A percentile compares a stretch with the other conserved stretches of the same genome.
These are phyloP conservation scores for Lasaia peninsularis DNA, from an alignment of 1,140 invertebrate species.

Conservation along the genomic window DNA sequence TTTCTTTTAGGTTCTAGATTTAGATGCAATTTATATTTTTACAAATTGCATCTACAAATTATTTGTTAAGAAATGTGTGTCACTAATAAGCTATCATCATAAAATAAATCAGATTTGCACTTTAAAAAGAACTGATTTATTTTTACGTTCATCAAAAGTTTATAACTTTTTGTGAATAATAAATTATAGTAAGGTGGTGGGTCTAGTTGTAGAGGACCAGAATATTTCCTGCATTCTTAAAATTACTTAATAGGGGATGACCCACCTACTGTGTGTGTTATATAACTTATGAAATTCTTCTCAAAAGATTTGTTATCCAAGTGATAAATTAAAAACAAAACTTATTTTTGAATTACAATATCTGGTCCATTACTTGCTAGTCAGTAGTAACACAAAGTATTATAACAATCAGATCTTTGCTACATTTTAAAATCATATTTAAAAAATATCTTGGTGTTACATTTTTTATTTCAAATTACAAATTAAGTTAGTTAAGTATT, in stretches of 20 bases:
- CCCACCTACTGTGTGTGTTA: too few relatives aligned
- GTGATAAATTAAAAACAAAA: not conserved
- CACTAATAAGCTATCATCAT: slow-evolving; percentile 17
- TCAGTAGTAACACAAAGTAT: not conserved
- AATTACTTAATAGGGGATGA: not conserved
- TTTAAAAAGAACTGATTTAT: slow-evolving; percentile 15
- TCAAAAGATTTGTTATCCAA: not conserved
- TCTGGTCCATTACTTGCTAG: not conserved
- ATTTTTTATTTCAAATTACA: not conserved
- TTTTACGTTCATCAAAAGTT: slow-evolving; percentile 14
- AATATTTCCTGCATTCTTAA: not conserved
- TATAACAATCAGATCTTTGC: not conserved
- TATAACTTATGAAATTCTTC: too few relatives aligned
- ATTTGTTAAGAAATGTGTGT: slow-evolving; percentile 21
- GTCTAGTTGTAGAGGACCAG: not conserved
- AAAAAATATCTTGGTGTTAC: not conserved
- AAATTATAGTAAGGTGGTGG: slow-evolving; percentile 11
- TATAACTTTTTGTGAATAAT: not conserved
- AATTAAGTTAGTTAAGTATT: slow-evolving; percentile 8
- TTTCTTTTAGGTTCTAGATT: slow-evolving; percentile 1
- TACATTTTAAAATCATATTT: too few relatives aligned
- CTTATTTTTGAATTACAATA: not conserved
- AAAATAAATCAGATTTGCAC: slow-evolving; percentile 14
- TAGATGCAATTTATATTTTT: slow-evolving; percentile 8
- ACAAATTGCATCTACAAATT: not conserved